Percentiles rank a stretch among this genome's conserved stretches.
Conservation (phyloP, 2,113 vertebrate species). For the Columbina picui region DNA sequence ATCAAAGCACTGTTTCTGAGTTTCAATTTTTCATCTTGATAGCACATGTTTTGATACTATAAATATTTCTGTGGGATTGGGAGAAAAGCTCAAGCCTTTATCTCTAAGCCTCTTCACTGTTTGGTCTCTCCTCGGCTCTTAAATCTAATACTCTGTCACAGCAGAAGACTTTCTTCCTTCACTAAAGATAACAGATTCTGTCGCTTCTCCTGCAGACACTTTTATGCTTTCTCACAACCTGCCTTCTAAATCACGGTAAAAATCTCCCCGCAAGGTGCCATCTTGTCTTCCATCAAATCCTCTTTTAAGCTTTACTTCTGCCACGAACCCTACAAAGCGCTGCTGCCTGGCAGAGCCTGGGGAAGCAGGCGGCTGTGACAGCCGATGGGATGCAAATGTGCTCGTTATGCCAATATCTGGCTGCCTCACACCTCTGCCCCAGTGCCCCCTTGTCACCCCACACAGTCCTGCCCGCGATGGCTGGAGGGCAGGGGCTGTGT, state of each 20-base stretch:
- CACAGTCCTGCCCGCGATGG: not conserved
- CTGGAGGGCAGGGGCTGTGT: not conserved
- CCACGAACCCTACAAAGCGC: rapidly evolving
- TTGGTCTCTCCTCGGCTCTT: constrained; percentile 12
- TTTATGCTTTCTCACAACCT: constrained; percentile 8
- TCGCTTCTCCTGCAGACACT: constrained; percentile 19
- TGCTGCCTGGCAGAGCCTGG: not conserved
- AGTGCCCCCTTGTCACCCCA: not conserved
- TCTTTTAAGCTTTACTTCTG: not conserved
- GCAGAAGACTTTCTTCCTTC: constrained; percentile 18
- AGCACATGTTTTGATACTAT: not conserved
- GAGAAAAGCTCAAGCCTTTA: constrained; percentile 33
- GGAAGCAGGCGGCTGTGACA: not conserved
- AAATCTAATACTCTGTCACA: constrained; percentile 33
- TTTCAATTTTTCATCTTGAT: constrained; percentile 30
- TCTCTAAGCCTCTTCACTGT: not conserved
- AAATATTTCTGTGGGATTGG: constrained; percentile 37
- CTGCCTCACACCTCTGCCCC: not conserved
- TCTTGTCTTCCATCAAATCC: not conserved
- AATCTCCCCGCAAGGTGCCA: constrained; percentile 1
- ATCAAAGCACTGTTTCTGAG: not conserved
- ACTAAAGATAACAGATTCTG: constrained; percentile 19
- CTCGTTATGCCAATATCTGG: not conserved
- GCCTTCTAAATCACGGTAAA: constrained; percentile 20
- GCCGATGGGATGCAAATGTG: not conserved